Evolutionary conservation across 2,797 vertebrate genomes (phyloP), one percentile per base, ranked within the genome.

Genomic region (Carcharodon carcharias): DNA sequence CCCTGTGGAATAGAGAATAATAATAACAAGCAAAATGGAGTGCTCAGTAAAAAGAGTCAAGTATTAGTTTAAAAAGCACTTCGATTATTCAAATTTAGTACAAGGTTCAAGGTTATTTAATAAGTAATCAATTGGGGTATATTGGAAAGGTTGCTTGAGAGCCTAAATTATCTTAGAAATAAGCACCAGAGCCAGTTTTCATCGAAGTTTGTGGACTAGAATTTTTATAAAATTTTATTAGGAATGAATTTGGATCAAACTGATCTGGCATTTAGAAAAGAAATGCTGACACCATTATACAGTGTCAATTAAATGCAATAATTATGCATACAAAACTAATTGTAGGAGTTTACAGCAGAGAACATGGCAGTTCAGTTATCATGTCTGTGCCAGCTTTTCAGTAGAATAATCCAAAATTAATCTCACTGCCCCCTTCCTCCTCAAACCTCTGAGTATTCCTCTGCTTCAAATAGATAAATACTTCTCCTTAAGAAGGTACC

Each of bases 1-100:
- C 99, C 98, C 99, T 99, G 96, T 3, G 67, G 89, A 95, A 69
- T 96, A 95, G 12, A 56, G 28, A 92, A 56, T 21, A 31, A 40
- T 4, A 21, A 31, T 63, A 31, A 95, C 50, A 54, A 56, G 31
- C 26, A 73, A 56, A 77, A 56, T 54, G 14, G 28, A 31, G 12
- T 8, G 1, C 31, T 56, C 18, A 1, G 45, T 28, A 69, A 69
- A 71, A 71, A 54, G 21, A 95, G 11, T 28, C 12, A 28, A 28
- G 2, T 12, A 54, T 28, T 71, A 0, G 3, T 35, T 91, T 26
- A 58, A 91, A 31, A 0, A 61, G 5, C 88, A 61, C 31, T 45
- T 69, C 45, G 61, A 95, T 31, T 31, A n/a, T 67, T 67, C 5
- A 4, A 73, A 35, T 35, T 73, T 73, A 56, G 50, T 73, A 54